Conservation (phyloP, 1,140 invertebrate genomes). For the Vollenhovia emeryi region DNA sequence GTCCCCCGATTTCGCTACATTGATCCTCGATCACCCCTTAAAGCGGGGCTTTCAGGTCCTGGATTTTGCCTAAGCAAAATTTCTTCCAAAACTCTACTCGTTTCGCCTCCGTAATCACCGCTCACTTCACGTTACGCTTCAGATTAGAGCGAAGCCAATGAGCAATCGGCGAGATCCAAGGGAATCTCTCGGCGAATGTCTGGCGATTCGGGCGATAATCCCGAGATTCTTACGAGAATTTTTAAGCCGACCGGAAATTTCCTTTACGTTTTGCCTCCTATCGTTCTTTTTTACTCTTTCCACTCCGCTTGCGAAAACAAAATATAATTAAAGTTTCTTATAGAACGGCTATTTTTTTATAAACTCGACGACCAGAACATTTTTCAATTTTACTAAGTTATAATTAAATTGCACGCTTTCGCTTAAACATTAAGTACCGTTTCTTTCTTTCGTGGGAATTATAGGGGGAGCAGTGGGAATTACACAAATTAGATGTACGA, state of each 20-base stretch:
- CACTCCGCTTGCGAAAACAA: not conserved
- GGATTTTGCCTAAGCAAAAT: conserved; percentile 22
- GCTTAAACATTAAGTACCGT: conserved; percentile 3
- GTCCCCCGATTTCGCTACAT: conserved; percentile 48
- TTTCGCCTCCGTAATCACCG: conserved; percentile 1
- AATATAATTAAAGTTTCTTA: not conserved
- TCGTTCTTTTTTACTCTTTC: not conserved
- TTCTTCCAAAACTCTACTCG: not conserved
- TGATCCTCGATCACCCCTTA: conserved; percentile 41
- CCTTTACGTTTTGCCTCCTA: not conserved
- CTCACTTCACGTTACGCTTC: conserved; percentile 18
- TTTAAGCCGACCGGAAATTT: conserved; percentile 9
- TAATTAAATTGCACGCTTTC: not conserved
- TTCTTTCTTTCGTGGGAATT: not conserved
- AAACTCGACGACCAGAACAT: not conserved
- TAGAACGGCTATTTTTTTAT: not conserved
- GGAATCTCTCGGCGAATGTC: conserved; percentile 5
- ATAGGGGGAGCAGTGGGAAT: not conserved
- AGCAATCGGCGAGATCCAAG: not conserved
- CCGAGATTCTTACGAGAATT: conserved; percentile 7
- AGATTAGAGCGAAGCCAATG: conserved; percentile 25
- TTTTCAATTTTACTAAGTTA: conserved; percentile 19
- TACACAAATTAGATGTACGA: not conserved
- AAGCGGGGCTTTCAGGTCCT: not conserved
- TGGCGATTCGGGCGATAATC: conserved; percentile 21